A percentile compares a stretch with the other conserved stretches of the same genome.
These are phyloP conservation scores for Dipodomys spectabilis DNA, from an alignment of 2,113 vertebrate genomes.

Conservation along the genomic window DNA sequence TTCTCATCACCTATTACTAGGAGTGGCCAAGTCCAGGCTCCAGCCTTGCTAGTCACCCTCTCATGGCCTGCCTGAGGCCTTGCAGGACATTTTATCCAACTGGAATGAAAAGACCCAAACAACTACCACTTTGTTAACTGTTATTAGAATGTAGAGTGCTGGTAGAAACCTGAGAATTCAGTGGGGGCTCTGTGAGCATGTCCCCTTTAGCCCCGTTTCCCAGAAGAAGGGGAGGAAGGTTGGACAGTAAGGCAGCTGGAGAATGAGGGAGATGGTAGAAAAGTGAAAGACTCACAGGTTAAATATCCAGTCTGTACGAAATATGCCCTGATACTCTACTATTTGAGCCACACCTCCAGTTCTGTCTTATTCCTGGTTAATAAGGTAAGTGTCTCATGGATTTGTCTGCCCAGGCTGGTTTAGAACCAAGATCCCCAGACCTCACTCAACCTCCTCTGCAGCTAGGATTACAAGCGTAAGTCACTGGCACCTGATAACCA, in stretches of 20 bases:
- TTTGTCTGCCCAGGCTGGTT: too few species aligned
- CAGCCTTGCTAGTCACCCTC: not conserved
- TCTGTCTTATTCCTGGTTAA: too few species aligned
- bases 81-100: not conserved
- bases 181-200: not conserved
- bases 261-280: not conserved
- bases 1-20: too few species aligned
- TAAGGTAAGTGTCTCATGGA: not conserved
- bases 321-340: not conserved
- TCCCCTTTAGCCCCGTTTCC: too few species aligned
- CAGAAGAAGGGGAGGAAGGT: not conserved
- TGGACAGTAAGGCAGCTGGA: not conserved
- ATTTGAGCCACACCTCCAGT: too few species aligned
- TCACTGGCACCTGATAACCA: too few species aligned
- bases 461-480: too few species aligned
- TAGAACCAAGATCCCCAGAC: too few species aligned
- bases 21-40: not conserved
- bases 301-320: not conserved
- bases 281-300: not conserved
- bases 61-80: not conserved
- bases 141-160: not conserved
- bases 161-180: not conserved
- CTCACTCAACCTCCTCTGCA: too few species aligned
- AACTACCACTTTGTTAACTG: not conserved
- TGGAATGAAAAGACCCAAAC: not conserved